Base-by-base conservation (phyloP, 2,888 invertebrate species). In the Copidosoma aretas region DNA sequence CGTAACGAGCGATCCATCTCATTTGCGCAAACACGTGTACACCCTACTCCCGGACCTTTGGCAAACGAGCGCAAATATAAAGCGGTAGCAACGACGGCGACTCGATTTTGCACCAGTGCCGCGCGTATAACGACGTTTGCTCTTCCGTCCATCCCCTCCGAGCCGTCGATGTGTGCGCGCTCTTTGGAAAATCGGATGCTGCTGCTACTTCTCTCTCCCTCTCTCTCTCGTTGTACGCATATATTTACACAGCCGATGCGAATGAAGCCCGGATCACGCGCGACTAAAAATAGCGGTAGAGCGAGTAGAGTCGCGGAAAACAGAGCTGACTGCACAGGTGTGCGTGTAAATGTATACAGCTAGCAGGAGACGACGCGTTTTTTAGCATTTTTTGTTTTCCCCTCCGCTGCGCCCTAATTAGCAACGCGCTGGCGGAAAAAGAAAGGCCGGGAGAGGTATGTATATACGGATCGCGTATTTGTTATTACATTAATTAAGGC, bases 51-150 rank as follows among this genome's bases (percentile, higher is more conserved):
- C 32, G 8, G 3, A 32, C 32, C 32, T 32, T 32, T 32, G 32
- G 32, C 32, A 32, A 32, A 52, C 57, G n/a, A 62, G 57, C 22
- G 65, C 64, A 53, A 64, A 65, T 32, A 52, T 61, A 46, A 58
- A 58, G 56, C 43, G 43, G 19, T 10, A 10, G 19, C 49, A 10
- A 10, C 49, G 52, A 3, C 39, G 49, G 10, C 60, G 53, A 66
- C 52, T 67, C 68, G 62, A 71, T 68, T 71, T 71, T 66, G 68
- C 71, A 69, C 67, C 69, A 21, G 53, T 58, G 71, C 71, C 60
- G 56, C 67, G 19, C 67, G 19, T 56, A 61, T 71, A 71, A 71
- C 64, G 71, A 69, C 67, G 71, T 71, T 71, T 71, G 60, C 71
- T 68, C 53, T 68, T 21, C 66, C 58, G 21, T 53, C 32, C 32